Base-by-base conservation (phyloP, 1,140 invertebrate genomes). In the Copidosoma floridanum region DNA sequence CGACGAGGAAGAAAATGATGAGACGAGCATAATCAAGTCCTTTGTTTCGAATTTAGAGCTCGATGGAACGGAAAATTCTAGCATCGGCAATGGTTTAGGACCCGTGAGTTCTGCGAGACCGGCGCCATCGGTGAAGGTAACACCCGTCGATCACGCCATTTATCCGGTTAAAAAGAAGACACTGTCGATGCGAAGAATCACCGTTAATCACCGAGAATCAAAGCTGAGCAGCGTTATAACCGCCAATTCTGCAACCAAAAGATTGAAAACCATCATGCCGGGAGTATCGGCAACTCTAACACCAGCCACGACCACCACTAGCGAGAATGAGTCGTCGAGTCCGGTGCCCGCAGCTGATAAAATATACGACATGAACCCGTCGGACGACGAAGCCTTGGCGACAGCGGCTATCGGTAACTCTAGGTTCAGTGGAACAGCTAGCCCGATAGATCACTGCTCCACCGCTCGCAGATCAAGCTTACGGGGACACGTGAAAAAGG, bases 401-500 rank as follows among this genome's bases (percentile, higher is more conserved):
- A 72, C 68, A 46, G 68, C 64, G 1, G 20, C 44, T 11, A 44
- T 43, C 35, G 24, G n/a, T 12, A 24, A 11, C 3, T 38, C 29
- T 2, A 24, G 18, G 41, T 6, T 12, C 29, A 32, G 6, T 32
- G 6, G 6, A 32, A 32, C 29, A 8, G 6, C 29, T 47, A 1
- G 14, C 4, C 32, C 38, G 12, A 23, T 21, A 12, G 60, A 62
- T 8, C 60, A 62, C 24, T 62, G 60, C n/a, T 62, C 53, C 5
- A 56, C 60, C 2, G 56, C 35, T 11, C 69, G 82, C 23, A 65
- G 82, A 20, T 81, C 82, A 0, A 82, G 81, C 38, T 62, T 81
- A 3, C 71, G 82, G 0, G 81, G 82, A 11, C 81, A 83, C 54
- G 79, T 83, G 11, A 83, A 83, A 46, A 84, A 83, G 54, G 80